Conservation (phyloP, 2,888 invertebrate genomes). For the Hemithea aestivaria region DNA sequence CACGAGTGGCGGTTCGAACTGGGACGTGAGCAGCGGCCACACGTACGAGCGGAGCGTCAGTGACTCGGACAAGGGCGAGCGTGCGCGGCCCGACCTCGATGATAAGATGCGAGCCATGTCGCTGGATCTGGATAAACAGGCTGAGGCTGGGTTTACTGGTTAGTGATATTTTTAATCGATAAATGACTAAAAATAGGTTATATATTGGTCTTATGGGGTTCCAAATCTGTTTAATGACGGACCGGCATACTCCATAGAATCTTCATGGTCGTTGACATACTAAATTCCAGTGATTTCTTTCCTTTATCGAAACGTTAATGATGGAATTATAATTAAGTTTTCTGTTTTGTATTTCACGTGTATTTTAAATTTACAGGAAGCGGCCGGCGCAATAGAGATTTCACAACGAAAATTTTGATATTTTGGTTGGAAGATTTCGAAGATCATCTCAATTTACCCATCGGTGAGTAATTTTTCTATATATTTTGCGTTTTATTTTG, state of each 20-base stretch:
- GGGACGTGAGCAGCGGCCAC: constrained; percentile 61
- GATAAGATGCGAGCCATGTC: constrained; percentile 84
- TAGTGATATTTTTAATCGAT: constrained; percentile 4
- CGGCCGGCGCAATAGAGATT: constrained; percentile 75
- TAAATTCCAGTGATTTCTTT: no score
- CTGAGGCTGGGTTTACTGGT: constrained; percentile 48
- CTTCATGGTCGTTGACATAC: no score
- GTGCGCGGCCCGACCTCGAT: constrained; percentile 39
- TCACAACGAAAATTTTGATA: constrained; percentile 89
- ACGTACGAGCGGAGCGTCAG: constrained; percentile 80
- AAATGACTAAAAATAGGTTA: no score
- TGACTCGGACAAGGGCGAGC: constrained; percentile 60
- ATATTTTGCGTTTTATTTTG: background rate
- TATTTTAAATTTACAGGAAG: constrained; percentile 65
- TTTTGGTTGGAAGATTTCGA: constrained; percentile 98
- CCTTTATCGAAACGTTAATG: no score
- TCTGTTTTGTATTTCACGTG: no score
- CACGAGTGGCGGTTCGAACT: constrained; percentile 52
- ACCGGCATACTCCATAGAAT: no score
- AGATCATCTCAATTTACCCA: constrained; percentile 92
- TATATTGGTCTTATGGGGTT: no score
- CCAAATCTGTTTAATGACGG: no score
- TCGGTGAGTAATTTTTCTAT: constrained; percentile 77
- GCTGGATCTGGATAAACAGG: constrained; percentile 83
- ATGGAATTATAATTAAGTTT: no score